phyloP scores from a whole-genome alignment of 2,888 invertebrate genomes.

The Drosophila pegasa region DNA sequence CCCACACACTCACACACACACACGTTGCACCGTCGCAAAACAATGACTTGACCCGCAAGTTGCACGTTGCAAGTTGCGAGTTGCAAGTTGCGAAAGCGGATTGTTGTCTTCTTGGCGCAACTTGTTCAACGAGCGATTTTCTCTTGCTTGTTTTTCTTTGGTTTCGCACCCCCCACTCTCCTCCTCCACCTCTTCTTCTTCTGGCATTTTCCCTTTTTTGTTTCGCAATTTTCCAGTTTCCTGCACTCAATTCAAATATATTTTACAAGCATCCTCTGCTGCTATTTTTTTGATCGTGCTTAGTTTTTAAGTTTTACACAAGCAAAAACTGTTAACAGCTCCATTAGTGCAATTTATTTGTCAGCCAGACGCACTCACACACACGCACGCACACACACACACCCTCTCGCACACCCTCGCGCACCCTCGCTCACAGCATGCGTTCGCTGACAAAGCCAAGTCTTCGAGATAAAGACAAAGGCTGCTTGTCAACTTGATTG shows the following conservation, averaged over 20 bases:
- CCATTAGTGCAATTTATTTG: conserved; percentile 80
- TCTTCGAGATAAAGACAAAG: conserved; percentile 46
- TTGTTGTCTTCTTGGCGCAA: conserved; percentile 58
- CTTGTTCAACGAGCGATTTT: conserved; percentile 60
- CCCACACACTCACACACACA: conserved; percentile 20
- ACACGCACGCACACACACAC: background rate
- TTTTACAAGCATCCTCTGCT: conserved; percentile 64
- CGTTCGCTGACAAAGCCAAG: conserved; percentile 9
- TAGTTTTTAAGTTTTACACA: conserved; percentile 37
- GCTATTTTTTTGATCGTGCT: conserved; percentile 22
- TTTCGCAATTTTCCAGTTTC: conserved; percentile 52
- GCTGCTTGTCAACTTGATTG: conserved; percentile 73
- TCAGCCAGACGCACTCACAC: conserved; percentile 44
- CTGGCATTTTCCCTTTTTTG: conserved; percentile 26
- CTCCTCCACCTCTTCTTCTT: background rate
- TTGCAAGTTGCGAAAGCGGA: conserved; percentile 64
- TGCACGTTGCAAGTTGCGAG: conserved; percentile 46
- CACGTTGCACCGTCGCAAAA: conserved; percentile 45
- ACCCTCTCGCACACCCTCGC: background rate
- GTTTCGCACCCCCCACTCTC: background rate
- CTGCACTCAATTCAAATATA: conserved; percentile 72
- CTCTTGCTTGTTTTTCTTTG: background rate
- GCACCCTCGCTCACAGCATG: background rate
- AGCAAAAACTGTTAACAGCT: conserved; percentile 72
- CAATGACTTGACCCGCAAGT: conserved; percentile 59